Base-by-base conservation (phyloP, 2,888 invertebrate species). In the Leptopterna dolabrata region DNA sequence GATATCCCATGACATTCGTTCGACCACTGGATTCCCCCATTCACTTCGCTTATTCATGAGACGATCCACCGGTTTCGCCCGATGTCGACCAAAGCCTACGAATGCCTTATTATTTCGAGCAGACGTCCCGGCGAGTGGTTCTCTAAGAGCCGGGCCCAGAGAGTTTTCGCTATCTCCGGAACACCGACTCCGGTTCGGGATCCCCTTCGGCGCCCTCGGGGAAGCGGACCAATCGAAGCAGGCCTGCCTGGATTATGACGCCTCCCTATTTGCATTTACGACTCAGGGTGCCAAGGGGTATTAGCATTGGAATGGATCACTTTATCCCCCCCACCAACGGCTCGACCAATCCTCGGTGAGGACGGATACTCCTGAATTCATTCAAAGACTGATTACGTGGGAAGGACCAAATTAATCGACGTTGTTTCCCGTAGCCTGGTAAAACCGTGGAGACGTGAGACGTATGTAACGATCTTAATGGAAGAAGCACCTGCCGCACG, bases 281-380 rank as follows among this genome's bases (percentile, higher is more conserved):
- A 55, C 81, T 55, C 27, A 30, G 51, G 81, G 81, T 51, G 51
- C 81, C 55, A 19, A n/a, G 81, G 16, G 51, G 55, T 19, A 55
- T 81, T 81, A 81, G 81, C 81, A 81, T 81, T 30, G 81, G 51
- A 81, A 81, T 81, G 81, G 81, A 81, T 81, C 81, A 81, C 81
- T 81, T 30, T 51, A 13, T 4, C 29, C 81, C 29, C 36, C 81
- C 51, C 55, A 27, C 16, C 81, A 45, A 14, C n/a, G 16, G 11
- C 24, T 78, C 78, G 14, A 16, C 45, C 78, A 24, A 24, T 45
- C 6, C 78, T 24, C 76, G 76, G 9, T 19, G 55, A n/a, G n/a
- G 55, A 55, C 13, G 63, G 24, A 27, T 63, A 24, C 24, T 63
- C 63, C 63, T n/a, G 24, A 63, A 63, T 63, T 63, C 63, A 24